Conservation (phyloP, 37 sponge, comb jelly and placozoan genomes). For the Haliclona indistincta region DNA sequence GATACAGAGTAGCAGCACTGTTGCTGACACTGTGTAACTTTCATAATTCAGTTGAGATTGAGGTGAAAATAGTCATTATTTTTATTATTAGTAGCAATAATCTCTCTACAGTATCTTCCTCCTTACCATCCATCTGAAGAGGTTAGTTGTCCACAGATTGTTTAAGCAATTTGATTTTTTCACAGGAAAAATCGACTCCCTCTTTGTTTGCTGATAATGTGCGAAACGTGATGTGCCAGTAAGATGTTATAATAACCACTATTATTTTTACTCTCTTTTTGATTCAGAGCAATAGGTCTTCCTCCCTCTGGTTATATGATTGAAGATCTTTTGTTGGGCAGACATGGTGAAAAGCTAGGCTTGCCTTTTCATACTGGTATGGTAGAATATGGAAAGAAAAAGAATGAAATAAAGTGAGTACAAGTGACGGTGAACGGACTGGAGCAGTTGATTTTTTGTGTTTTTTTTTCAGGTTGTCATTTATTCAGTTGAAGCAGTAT, state of each 20-base stretch:
- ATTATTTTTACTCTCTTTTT: background rate
- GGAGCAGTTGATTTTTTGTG: background rate
- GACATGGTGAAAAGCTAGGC: background rate
- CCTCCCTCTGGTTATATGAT: constrained; percentile 7
- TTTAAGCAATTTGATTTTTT: background rate
- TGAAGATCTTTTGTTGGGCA: constrained; percentile 37
- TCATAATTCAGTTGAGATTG: constrained; percentile 51
- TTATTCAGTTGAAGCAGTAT: constrained; percentile 11
- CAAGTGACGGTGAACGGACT: background rate
- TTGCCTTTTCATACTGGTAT: constrained; percentile 39
- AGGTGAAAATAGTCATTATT: constrained; percentile 28
- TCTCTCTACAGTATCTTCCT: constrained; percentile 33
- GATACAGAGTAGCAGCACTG: constrained; percentile 19
- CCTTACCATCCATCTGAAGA: constrained; percentile 44
- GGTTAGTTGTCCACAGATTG: constrained; percentile 2
- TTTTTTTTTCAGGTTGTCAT: constrained; percentile 9
- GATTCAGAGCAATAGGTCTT: constrained; percentile 14
- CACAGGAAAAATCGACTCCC: constrained; percentile 30
- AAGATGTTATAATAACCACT: background rate
- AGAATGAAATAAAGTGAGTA: background rate
- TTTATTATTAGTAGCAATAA: background rate
- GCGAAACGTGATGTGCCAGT: constrained; percentile 12
- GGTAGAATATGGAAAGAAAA: constrained; percentile 11
- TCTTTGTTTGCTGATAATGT: constrained; percentile 51
- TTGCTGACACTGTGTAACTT: constrained; percentile 55